phyloP scores from a whole-genome alignment of 2,113 vertebrate species.

The Neolamprologus sp. region DNA sequence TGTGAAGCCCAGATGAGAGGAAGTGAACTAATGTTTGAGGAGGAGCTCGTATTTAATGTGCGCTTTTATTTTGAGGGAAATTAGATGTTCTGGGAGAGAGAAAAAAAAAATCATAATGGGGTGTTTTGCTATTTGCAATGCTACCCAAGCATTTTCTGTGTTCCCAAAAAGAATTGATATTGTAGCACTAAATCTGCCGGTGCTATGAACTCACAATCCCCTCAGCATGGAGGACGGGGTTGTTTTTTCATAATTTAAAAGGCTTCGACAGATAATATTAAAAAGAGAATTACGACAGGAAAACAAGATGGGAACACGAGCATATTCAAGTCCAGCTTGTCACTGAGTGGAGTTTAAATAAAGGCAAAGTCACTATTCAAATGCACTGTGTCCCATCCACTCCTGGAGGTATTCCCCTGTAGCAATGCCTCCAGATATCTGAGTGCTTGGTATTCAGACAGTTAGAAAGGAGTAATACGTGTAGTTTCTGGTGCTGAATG shows the following conservation, averaged over 20 bases:
- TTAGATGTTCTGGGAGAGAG: background rate
- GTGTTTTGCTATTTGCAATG: background rate
- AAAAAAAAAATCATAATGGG: background rate
- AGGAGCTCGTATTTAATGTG: background rate
- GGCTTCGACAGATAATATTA: constrained; percentile 31
- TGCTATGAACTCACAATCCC: constrained; percentile 21
- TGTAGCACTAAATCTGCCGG: constrained; percentile 25
- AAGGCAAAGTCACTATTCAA: background rate
- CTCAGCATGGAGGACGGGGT: constrained; percentile 6
- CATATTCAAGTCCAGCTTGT: background rate
- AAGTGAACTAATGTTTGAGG: background rate
- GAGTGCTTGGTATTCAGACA: constrained; percentile 11
- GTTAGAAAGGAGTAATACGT: background rate
- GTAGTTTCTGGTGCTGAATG: background rate
- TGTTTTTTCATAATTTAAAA: constrained; percentile 7
- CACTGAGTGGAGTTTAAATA: background rate
- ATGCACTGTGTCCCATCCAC: background rate
- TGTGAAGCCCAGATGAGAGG: constrained; percentile 34
- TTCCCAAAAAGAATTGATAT: constrained; percentile 6
- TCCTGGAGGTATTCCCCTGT: background rate
- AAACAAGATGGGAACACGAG: background rate
- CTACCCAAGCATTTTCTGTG: background rate
- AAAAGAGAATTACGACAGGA: background rate
- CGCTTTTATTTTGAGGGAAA: constrained; percentile 14
- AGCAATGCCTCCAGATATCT: constrained; percentile 28